Conservation (phyloP, 1,140 invertebrate genomes). For the Dinoponera quadriceps region DNA sequence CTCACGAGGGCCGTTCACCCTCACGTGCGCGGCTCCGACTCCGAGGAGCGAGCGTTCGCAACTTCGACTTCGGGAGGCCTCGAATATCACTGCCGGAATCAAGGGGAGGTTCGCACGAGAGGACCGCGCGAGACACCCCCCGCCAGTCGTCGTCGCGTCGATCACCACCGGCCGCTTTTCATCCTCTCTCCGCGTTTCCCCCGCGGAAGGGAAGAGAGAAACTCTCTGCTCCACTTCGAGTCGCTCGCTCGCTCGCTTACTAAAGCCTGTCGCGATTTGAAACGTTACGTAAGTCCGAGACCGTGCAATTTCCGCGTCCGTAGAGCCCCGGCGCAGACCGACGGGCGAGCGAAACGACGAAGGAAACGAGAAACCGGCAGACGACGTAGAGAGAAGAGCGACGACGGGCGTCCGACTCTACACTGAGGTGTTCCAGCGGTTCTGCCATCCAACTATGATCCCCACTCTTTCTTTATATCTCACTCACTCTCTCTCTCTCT, state of each 20-base stretch:
- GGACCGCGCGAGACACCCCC: too few relatives aligned
- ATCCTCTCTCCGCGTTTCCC: not conserved
- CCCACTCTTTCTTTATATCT: constrained; percentile 41
- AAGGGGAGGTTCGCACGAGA: too few relatives aligned
- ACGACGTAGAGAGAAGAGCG: constrained; percentile 6
- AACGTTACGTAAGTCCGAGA: not conserved
- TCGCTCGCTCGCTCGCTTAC: not conserved
- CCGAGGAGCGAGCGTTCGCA: too few relatives aligned
- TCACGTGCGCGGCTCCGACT: too few relatives aligned
- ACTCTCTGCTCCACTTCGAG: not conserved
- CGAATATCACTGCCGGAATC: too few relatives aligned
- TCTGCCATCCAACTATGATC: constrained; percentile 42
- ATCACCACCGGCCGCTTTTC: not conserved
- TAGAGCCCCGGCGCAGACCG: not conserved
- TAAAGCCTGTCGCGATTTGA: not conserved
- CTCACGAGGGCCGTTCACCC: too few relatives aligned
- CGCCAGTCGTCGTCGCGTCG: too few relatives aligned
- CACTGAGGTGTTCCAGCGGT: constrained; percentile 55
- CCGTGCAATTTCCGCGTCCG: not conserved
- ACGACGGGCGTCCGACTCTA: constrained; percentile 58
- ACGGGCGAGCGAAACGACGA: not conserved
- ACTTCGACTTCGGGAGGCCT: too few relatives aligned
- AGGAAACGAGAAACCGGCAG: not conserved
- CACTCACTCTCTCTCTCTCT: not conserved
- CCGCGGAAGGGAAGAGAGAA: too few relatives aligned